Conservation (phyloP, 2,797 vertebrate genomes). For the Phylloscopus collybita region DNA sequence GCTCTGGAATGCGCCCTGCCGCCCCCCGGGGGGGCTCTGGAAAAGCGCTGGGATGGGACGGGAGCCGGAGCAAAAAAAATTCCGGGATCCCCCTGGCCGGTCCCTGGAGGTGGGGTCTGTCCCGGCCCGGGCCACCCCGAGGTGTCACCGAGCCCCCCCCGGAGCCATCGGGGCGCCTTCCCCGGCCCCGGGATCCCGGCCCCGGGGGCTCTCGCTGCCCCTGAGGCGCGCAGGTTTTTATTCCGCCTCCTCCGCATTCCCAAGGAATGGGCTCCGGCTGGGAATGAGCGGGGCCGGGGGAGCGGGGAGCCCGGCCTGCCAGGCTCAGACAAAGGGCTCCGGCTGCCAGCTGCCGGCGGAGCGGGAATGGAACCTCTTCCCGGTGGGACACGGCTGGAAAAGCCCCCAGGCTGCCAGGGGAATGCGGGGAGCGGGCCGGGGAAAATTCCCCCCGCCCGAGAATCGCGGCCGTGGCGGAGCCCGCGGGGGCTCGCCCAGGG, state of each 20-base stretch:
- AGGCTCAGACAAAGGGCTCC: conserved; percentile 44
- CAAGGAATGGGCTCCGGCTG: neutral
- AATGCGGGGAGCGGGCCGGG: neutral
- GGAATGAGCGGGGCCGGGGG: neutral
- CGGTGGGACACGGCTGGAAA: neutral
- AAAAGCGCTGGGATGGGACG: neutral
- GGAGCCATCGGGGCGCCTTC: too few species aligned
- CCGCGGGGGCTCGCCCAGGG: too few species aligned
- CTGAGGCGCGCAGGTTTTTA: neutral
- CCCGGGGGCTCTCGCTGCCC: neutral
- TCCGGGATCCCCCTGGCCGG: neutral
- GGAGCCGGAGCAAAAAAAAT: neutral
- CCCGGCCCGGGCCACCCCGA: neutral
- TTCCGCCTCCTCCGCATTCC: neutral
- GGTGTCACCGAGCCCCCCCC: neutral
- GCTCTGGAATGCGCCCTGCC: conserved; percentile 20
- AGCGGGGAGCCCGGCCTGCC: neutral
- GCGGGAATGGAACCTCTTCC: conserved; percentile 6
- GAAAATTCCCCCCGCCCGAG: neutral
- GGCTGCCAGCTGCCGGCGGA: neutral
- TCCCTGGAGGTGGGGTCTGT: neutral
- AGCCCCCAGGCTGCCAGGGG: neutral
- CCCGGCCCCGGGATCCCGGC: neutral
- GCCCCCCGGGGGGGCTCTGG: neutral
- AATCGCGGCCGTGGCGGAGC: neutral